Evolutionary conservation across 2,797 vertebrate species (phyloP), one percentile per base, ranked within the genome.

Genomic region (Pipistrellus kuhlii): DNA sequence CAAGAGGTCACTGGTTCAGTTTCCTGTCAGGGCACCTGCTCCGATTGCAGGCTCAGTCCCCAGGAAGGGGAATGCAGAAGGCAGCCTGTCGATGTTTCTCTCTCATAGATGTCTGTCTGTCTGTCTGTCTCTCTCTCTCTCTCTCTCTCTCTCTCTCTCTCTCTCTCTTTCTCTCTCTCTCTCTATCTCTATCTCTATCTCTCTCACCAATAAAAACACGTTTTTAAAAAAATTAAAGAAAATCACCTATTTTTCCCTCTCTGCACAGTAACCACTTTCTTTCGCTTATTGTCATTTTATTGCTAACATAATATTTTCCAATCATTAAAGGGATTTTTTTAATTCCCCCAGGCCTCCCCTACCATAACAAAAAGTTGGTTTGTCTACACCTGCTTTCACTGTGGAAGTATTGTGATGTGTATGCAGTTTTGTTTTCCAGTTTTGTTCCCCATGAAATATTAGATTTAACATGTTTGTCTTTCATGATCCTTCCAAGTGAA

Each of bases 381-480:
- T 92, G 72, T 68, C 77, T 35, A 8, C 27, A 18, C 12, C 84
- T 32, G 53, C 73, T 68, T 15, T 44, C 92, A 73, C 38, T 62
- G 68, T 17, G 48, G 69, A 73, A 55, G 20, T n/a, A 44, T 46
- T 71, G 53, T 4, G 27, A 81, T 51, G 17, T 41, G 44, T 20
- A 15, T 18, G 13, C 57, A 27, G 2, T 15, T 15, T 95, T 32
- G 18, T 46, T 88, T 64, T 78, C 88, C 51, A 76, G 44, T 55
- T 77, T 32, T 77, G 62, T 88, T 87, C 57, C 68, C 51, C 71
- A 2, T 6, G 30, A 69, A 72, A 44, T 66, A 53, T 59, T 76
- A 21, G 25, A 91, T 38, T 89, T 68, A 66, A 80, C 69, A 59
- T 41, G 87, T 80, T 68, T 48, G 55, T 92, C 48, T 93, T 75